phyloP scores from a whole-genome alignment of 2,797 vertebrate genomes.

The Sorex maritimensis region DNA sequence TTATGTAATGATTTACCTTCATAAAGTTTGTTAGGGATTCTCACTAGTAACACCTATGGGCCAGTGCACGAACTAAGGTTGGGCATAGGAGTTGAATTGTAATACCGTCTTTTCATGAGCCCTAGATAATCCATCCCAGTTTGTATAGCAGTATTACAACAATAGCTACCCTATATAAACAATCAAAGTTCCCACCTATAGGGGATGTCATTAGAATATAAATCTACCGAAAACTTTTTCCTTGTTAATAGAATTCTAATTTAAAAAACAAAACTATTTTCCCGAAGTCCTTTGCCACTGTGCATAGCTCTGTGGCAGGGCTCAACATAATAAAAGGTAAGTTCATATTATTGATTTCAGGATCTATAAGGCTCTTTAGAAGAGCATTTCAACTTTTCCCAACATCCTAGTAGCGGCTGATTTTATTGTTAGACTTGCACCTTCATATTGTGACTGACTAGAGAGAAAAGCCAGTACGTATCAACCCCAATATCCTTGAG shows the following conservation, averaged over 20 bases:
- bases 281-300: background rate
- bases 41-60: background rate
- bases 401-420: background rate
- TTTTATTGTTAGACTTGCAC: background rate
- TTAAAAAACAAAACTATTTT: conserved; percentile 54
- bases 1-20: too few relatives aligned
- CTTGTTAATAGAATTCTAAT: background rate
- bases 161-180: too few relatives aligned
- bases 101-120: background rate
- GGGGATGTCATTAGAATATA: background rate
- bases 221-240: background rate
- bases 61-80: background rate
- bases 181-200: too few relatives aligned
- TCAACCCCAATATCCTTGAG: background rate
- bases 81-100: background rate
- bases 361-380: background rate
- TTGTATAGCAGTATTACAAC: too few relatives aligned
- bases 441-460: background rate
- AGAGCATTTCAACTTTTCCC: background rate
- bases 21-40: background rate
- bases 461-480: background rate
- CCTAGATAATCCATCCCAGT: background rate
- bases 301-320: background rate
- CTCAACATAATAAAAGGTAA: conserved; percentile 15
- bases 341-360: background rate